Evolutionary conservation across 2,797 vertebrate species (phyloP).

Genomic region (Onychomys arenicola): DNA sequence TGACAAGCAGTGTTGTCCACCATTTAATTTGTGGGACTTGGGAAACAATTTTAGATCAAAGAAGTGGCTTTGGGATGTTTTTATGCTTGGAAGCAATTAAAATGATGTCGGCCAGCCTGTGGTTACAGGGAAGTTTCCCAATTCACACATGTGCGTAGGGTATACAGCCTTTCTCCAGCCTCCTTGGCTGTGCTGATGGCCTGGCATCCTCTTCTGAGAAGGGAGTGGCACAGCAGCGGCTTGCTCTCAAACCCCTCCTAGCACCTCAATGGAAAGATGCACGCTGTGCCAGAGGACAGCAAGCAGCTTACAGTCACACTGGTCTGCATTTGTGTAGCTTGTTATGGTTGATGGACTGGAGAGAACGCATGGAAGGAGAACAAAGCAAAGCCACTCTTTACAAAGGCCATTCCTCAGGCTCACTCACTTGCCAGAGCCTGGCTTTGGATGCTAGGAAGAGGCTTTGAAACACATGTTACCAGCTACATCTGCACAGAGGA

Average conservation of each 20-base stretch:
- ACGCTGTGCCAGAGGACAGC: not conserved
- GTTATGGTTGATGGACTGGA: slow-evolving; percentile 62
- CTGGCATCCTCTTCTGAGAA: not conserved
- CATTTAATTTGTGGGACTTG: slow-evolving; percentile 37
- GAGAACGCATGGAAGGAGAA: slow-evolving; percentile 72
- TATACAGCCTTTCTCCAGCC: not conserved
- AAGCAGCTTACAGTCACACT: not conserved
- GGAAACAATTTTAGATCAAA: slow-evolving; percentile 56
- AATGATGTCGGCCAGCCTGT: not conserved
- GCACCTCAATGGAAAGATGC: not conserved
- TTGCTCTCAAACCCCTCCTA: not conserved
- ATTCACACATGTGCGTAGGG: not conserved
- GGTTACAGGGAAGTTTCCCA: not conserved
- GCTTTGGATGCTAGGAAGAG: slow-evolving; percentile 45
- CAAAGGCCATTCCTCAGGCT: slow-evolving; percentile 41
- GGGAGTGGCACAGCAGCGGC: not conserved
- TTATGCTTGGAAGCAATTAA: slow-evolving; percentile 29
- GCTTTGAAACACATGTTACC: slow-evolving; percentile 44
- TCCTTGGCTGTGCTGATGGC: not conserved
- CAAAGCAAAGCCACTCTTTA: slow-evolving; percentile 65
- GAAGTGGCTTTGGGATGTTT: slow-evolving; percentile 24
- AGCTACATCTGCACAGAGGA: not conserved
- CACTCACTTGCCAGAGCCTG: slow-evolving; percentile 38
- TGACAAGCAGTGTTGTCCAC: slow-evolving; percentile 56
- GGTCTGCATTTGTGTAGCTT: slow-evolving; percentile 38